These are phyloP conservation scores for Aspidiotus destructor DNA, from an alignment of 2,888 invertebrate species.

Conservation along the genomic window DNA sequence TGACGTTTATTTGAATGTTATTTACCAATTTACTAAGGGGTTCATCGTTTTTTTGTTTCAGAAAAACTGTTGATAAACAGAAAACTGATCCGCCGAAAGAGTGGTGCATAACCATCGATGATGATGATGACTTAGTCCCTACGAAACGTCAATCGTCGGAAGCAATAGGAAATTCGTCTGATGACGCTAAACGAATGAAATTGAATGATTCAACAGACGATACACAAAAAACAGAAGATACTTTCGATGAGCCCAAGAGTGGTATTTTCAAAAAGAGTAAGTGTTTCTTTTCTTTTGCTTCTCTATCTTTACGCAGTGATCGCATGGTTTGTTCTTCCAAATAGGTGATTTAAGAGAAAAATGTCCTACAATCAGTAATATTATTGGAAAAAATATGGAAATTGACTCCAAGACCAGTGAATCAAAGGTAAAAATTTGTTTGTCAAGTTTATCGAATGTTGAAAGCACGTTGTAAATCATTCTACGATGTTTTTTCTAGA, in stretches of 20 bases:
- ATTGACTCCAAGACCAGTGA: not conserved
- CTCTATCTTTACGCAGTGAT: not conserved
- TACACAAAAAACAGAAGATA: not conserved
- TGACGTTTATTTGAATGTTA: not conserved
- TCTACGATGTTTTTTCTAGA: not conserved
- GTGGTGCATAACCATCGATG: conserved; percentile 63
- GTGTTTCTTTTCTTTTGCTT: not conserved
- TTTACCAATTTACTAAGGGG: not conserved
- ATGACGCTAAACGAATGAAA: conserved; percentile 21
- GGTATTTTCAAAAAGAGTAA: conserved; percentile 27
- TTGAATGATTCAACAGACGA: conserved; percentile 7
- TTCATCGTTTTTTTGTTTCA: conserved; percentile 38
- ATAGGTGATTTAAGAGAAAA: conserved; percentile 24
- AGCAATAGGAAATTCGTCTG: not conserved
- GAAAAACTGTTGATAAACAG: conserved; percentile 64
- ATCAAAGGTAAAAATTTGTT: not conserved
- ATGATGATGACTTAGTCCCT: conserved; percentile 43
- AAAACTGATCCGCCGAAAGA: conserved; percentile 75
- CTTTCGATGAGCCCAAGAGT: conserved; percentile 16
- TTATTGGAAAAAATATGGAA: conserved; percentile 6
- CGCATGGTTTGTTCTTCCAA: not conserved
- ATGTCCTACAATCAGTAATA: conserved; percentile 20
- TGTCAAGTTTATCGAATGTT: not conserved
- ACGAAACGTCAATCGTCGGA: conserved; percentile 12
- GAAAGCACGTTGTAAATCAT: not conserved